These are phyloP conservation scores for Rotaria socialis DNA, from an alignment of 2,888 invertebrate genomes.

Conservation along the genomic window DNA sequence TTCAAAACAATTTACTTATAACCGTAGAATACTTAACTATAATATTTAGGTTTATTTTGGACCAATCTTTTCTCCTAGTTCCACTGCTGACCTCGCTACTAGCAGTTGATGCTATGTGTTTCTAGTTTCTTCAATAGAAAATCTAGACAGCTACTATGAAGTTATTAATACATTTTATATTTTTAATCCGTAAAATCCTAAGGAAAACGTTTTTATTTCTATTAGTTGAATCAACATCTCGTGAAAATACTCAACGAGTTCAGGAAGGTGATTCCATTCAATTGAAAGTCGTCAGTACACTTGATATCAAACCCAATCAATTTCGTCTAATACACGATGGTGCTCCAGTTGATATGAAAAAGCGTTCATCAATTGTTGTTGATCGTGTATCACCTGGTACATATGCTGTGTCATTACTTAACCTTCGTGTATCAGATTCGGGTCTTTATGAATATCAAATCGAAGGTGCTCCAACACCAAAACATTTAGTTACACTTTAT, in stretches of 20 bases:
- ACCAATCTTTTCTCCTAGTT: too few species aligned
- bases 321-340: background rate
- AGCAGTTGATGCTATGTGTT: too few species aligned
- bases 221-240: background rate
- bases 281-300: conserved; percentile 7
- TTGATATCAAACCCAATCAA: conserved; percentile 18
- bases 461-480: background rate
- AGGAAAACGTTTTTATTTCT: too few species aligned
- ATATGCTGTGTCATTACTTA: background rate
- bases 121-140: too few species aligned
- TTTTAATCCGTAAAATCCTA: too few species aligned
- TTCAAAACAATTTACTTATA: too few species aligned
- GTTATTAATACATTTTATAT: too few species aligned
- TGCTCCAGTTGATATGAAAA: background rate
- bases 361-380: background rate
- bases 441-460: conserved; percentile 27
- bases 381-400: conserved; percentile 19
- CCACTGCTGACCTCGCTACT: too few species aligned
- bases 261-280: conserved; percentile 11
- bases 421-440: background rate
- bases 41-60: too few species aligned
- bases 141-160: too few species aligned
- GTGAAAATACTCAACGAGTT: background rate
- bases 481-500: conserved; percentile 30
- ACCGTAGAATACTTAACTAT: too few species aligned